A percentile compares a stretch with the other conserved stretches of the same genome.
Conservation (phyloP, 2,888 invertebrate species). For the Cryptophagus acutangulus region DNA sequence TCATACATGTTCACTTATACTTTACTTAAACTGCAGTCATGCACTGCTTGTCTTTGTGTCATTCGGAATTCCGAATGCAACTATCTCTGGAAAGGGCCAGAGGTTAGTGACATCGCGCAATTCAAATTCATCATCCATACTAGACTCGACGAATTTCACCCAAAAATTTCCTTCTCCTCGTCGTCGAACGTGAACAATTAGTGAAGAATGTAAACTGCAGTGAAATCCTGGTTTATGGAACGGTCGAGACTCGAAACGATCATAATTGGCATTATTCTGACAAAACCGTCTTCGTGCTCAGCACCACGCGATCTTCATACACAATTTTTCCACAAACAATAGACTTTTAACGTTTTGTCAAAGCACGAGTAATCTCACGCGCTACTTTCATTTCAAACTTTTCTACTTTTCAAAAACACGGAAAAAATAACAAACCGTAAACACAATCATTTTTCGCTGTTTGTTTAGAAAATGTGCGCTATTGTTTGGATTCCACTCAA, state of each 20-base stretch:
- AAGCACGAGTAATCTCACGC: constrained; percentile 33
- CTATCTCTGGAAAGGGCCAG: not conserved
- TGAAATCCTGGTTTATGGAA: constrained; percentile 16
- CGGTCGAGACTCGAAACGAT: constrained; percentile 15
- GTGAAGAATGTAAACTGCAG: constrained; percentile 13
- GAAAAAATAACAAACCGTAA: no score
- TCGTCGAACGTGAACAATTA: constrained; percentile 23
- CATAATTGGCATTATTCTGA: constrained; percentile 18
- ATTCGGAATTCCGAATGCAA: not conserved
- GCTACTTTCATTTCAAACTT: constrained; percentile 32
- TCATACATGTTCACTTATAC: constrained; percentile 4
- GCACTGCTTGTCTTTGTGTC: constrained; percentile 1
- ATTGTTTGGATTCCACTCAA: no score
- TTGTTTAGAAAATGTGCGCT: no score
- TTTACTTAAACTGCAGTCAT: constrained; percentile 1
- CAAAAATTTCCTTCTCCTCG: no score
- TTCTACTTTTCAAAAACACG: no score
- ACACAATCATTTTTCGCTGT: no score
- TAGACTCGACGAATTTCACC: no score
- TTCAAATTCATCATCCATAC: no score
- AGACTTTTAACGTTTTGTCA: constrained; percentile 27
- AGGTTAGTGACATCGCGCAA: constrained; percentile 1
- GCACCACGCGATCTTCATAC: constrained; percentile 30
- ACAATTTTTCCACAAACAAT: constrained; percentile 29
- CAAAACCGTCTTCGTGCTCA: constrained; percentile 24